Evolutionary conservation across 2,113 vertebrate species (phyloP), one percentile per base, ranked within the genome.

Genomic region (Agapornis roseicollis): DNA sequence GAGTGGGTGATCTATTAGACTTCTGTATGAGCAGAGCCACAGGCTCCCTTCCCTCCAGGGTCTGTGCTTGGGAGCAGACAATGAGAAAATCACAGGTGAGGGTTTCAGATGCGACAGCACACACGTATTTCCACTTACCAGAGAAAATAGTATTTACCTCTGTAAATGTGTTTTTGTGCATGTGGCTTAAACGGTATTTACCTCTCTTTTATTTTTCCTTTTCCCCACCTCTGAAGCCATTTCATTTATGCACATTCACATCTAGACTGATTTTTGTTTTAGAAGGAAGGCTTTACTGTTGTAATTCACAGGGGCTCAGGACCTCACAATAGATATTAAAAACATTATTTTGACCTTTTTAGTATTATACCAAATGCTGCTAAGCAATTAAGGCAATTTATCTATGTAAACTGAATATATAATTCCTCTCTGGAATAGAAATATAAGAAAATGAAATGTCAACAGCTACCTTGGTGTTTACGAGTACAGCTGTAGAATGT

Each of bases 331-430:
- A 89, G n/a, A 20, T 46, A 85, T 76, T 85, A 58, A 81, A 89
- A 84, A 42, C 2, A 29, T 35, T 89, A 58, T 77, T 95, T 81
- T 93, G 23, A 88, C 65, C 74, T 91, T 94, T 91, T 64, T 28
- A 85, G 46, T 91, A 55, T 49, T 89, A 70, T 49, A 35, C 31
- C 28, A 92, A 92, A 70, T 49, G 25, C 71, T 85, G 37, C 71
- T 81, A 93, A 85, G 58, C 39, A 97, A 95, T 95, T 94, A 91
- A 89, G 85, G 37, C 37, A 93, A 93, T 73, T 80, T 66, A 93
- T 73, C 37, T 91, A 19, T 85, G 85, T 89, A 89, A 91, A 95
- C 60, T 80, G 58, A 91, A 88, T 1, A 0, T 69, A 33, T 77
- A 80, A 94, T 91, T 95, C 18, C 85, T 94, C 63, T 76, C 87